phyloP scores from a whole-genome alignment of 92 coral and sea anemone species.

The Epizoanthus ramosus region DNA sequence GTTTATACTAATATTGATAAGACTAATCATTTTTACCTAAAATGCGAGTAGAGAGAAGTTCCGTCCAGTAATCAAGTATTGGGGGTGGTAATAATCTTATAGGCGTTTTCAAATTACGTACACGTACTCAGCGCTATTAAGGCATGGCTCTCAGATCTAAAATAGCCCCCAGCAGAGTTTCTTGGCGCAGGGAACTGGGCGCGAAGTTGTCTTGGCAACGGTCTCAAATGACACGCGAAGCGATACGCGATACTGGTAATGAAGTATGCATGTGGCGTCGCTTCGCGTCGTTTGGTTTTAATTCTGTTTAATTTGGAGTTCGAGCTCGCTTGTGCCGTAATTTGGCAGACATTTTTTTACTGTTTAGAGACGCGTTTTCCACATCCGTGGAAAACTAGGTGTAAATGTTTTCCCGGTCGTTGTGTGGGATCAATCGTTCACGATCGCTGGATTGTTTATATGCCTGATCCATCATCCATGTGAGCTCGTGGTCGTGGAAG shows the following conservation, averaged over 20 bases:
- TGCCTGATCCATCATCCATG: too few species aligned
- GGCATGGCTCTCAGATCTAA: constrained; percentile 47
- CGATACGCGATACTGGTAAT: background rate
- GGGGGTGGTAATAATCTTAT: too few species aligned
- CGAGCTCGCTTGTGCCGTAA: background rate
- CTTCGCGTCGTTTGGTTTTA: background rate
- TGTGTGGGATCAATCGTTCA: too few species aligned
- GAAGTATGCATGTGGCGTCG: constrained; percentile 30
- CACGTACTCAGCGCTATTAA: constrained; percentile 48
- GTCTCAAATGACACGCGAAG: constrained; percentile 8
- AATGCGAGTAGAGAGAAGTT: too few species aligned
- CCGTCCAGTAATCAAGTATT: too few species aligned
- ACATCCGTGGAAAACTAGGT: background rate
- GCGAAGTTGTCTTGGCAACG: constrained; percentile 50
- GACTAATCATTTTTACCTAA: too few species aligned
- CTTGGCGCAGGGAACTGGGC: constrained; percentile 19
- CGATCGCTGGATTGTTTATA: too few species aligned
- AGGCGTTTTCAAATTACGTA: too few species aligned
- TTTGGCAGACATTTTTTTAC: background rate
- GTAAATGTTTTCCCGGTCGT: too few species aligned
- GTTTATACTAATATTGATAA: too few species aligned
- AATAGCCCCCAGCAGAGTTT: constrained; percentile 49
- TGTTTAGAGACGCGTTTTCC: background rate
- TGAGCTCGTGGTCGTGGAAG: too few species aligned
- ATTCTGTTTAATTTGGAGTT: background rate